Evolutionary conservation across 2,797 vertebrate genomes (phyloP).

Genomic region (Prionace glauca): DNA sequence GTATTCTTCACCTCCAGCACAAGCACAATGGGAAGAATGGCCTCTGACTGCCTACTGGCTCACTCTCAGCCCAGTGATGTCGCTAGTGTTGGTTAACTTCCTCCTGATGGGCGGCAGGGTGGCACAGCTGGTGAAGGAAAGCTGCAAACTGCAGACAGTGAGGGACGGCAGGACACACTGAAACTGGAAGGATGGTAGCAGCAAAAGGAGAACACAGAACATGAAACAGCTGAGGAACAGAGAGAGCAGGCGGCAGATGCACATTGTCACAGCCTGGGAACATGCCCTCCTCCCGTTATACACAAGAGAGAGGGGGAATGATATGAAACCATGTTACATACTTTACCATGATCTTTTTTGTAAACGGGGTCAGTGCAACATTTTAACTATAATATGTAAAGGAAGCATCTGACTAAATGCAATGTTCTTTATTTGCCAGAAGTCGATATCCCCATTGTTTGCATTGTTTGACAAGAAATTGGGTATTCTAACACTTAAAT

Average conservation of each 20-base stretch:
- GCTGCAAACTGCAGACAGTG: neutral
- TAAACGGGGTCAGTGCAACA: neutral
- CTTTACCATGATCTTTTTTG: neutral
- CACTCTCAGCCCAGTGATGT: neutral
- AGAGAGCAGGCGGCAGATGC: neutral
- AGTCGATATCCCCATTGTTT: neutral
- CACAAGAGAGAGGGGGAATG: neutral
- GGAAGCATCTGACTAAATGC: neutral
- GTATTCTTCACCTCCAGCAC: neutral
- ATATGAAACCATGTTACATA: neutral
- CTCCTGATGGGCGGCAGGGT: neutral
- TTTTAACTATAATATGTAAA: neutral
- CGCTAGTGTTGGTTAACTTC: neutral
- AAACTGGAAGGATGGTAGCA: no score
- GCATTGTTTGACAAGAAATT: no score
- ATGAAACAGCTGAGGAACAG: neutral
- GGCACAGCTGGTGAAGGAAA: neutral
- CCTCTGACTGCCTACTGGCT: neutral
- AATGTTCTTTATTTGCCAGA: neutral
- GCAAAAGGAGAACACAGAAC: neutral
- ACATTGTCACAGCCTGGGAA: neutral
- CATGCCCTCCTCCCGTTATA: neutral
- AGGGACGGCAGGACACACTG: neutral
- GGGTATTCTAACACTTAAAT: no score
- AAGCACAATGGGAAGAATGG: no score